These are phyloP conservation scores for Diplazon laetatorius DNA, from an alignment of 2,888 invertebrate genomes.

Conservation along the genomic window DNA sequence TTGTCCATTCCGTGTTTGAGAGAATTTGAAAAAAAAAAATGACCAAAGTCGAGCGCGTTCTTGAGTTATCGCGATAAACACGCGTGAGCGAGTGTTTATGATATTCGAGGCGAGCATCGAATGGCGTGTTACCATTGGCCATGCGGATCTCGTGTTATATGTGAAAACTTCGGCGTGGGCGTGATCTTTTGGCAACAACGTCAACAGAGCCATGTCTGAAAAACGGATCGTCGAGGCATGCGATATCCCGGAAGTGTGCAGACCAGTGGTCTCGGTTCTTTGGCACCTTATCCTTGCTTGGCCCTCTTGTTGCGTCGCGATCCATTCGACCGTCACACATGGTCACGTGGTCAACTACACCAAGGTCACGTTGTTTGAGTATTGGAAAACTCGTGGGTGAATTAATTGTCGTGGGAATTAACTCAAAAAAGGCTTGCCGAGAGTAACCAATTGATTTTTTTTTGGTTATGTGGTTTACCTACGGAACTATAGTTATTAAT, in stretches of 20 bases:
- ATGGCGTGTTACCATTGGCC: neutral
- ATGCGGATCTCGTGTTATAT: constrained; percentile 8
- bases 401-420: too few species aligned
- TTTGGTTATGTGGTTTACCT: too few species aligned
- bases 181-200: constrained; percentile 48
- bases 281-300: constrained; percentile 26
- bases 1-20: constrained; percentile 1
- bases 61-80: constrained; percentile 35
- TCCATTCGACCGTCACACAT: neutral
- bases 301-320: constrained; percentile 1
- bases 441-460: too few species aligned
- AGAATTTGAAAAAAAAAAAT: constrained; percentile 11
- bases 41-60: constrained; percentile 52
- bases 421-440: too few species aligned
- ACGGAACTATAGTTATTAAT: too few species aligned
- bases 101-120: constrained; percentile 11
- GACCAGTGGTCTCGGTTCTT: constrained; percentile 26
- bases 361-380: constrained; percentile 39
- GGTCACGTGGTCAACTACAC: constrained; percentile 9
- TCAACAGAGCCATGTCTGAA: constrained; percentile 40
- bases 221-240: constrained; percentile 47
- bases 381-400: too few species aligned
- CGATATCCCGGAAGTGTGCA: constrained; percentile 60
- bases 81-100: constrained; percentile 9
- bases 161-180: constrained; percentile 60